Base-by-base conservation (phyloP, 2,888 invertebrate species). In the Clistopyga incitator region DNA sequence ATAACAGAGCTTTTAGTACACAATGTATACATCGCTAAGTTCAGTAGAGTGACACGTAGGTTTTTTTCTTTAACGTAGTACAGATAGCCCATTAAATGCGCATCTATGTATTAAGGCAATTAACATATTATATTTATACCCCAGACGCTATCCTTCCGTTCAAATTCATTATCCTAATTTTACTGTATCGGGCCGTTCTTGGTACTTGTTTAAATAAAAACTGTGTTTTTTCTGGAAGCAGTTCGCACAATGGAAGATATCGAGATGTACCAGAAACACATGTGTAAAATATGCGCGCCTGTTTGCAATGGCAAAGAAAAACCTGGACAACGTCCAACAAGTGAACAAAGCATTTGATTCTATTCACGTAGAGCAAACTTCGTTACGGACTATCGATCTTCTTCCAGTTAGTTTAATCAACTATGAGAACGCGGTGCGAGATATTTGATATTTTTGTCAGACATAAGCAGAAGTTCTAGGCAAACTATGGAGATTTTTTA, bases 41-140 rank as follows among this genome's bases (percentile, higher is more conserved):
- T 78, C 38, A 13, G 38, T 54, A 2, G 42, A 42, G 38, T 42
- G 18, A 71, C 34, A 52, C 42, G 20, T 15, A 38, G 52, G 68
- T 34, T 56, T 42, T 47, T 75, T 23, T n/a, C 61, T 61, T 65
- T 25, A 64, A 85, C 77, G 72, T 81, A 81, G 78, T 77, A 82
- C 42, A 82, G 61, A 50, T 80, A 65, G 72, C 42, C 42, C 80
- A 77, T 84, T 82, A 83, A 87, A 87, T 85, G 83, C 86, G 86
- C 78, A 84, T 86, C 86, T 86, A 86, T 86, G 71, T 90, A 80
- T 87, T 89, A 90, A 90, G 90, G 89, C 89, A 90, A 88, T 89
- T 82, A 85, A 84, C 76, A 52, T 84, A 47, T 78, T 81, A 82
- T 64, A 67, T 47, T 59, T 64, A 67, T 64, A 45, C 34, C 23